Evolutionary conservation across 2,797 vertebrate species (phyloP).

Genomic region (Hybognathus amarus): DNA sequence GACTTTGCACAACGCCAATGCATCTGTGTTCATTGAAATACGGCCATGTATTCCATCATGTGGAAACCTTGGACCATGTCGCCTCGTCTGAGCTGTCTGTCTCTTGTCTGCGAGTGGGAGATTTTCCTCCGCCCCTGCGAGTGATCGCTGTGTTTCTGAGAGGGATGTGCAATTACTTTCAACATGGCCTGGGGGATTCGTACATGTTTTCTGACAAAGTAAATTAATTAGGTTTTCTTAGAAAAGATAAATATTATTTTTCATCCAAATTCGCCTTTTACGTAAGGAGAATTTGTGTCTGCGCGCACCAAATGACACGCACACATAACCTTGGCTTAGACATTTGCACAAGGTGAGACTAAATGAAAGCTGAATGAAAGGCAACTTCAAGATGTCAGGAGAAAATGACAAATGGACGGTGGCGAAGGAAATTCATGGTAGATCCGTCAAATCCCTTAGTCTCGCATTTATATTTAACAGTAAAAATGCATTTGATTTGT

Average conservation of each 20-base stretch:
- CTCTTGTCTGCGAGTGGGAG: slow-evolving; percentile 71
- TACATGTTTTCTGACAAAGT: slow-evolving; percentile 77
- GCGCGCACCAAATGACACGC: not conserved
- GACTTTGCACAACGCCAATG: slow-evolving; percentile 45
- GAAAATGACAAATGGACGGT: slow-evolving; percentile 60
- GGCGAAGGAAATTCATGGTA: slow-evolving; percentile 53
- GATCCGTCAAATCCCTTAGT: slow-evolving; percentile 50
- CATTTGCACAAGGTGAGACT: slow-evolving; percentile 52
- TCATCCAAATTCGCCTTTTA: slow-evolving; percentile 43
- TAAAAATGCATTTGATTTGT: slow-evolving; percentile 16
- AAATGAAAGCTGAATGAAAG: slow-evolving; percentile 55
- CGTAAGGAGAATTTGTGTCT: slow-evolving; percentile 44
- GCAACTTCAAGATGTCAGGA: slow-evolving; percentile 51
- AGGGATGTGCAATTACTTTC: slow-evolving; percentile 73
- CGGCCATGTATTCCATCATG: slow-evolving; percentile 50
- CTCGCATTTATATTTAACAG: slow-evolving; percentile 25
- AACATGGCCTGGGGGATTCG: slow-evolving; percentile 70
- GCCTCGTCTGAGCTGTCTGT: slow-evolving; percentile 60
- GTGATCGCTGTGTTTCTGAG: slow-evolving; percentile 73
- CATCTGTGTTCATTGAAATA: slow-evolving; percentile 57
- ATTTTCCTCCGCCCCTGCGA: slow-evolving; percentile 61
- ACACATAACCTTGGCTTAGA: slow-evolving; percentile 34
- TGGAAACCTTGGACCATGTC: slow-evolving; percentile 59
- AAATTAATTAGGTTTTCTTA: slow-evolving; percentile 75
- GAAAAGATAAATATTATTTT: slow-evolving; percentile 68